These are phyloP conservation scores for Neomicropteryx cornuta DNA, from an alignment of 1,140 invertebrate species.

Conservation along the genomic window DNA sequence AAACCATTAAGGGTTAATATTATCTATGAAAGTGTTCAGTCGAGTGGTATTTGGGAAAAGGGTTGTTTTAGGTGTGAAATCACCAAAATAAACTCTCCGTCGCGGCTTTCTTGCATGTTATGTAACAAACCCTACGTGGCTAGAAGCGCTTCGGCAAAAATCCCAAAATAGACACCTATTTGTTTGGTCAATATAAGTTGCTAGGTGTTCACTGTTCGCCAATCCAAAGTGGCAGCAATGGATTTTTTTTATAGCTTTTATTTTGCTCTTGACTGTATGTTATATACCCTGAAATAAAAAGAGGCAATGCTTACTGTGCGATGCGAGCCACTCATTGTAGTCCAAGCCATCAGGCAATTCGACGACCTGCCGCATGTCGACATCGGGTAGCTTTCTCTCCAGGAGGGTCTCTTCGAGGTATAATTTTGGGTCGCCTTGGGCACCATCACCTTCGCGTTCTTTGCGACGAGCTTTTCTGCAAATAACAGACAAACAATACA, in stretches of 20 bases:
- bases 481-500: slow-evolving; percentile 14
- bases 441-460: slow-evolving; percentile 79
- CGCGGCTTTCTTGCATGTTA: too few relatives aligned
- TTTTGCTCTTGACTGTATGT: too few relatives aligned
- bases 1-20: too few relatives aligned
- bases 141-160: too few relatives aligned
- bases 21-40: too few relatives aligned
- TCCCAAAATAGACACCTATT: too few relatives aligned
- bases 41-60: too few relatives aligned
- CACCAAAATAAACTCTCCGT: too few relatives aligned
- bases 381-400: slow-evolving; percentile 84
- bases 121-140: too few relatives aligned
- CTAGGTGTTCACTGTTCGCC: too few relatives aligned
- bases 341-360: slow-evolving; percentile 88
- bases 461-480: slow-evolving; percentile 93
- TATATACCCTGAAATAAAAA: background rate
- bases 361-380: slow-evolving; percentile 85
- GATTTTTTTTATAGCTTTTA: background rate
- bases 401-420: slow-evolving; percentile 90
- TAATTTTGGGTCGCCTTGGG: slow-evolving; percentile 79
- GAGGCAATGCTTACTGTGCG: slow-evolving; percentile 73
- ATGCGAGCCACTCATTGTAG: slow-evolving; percentile 97
- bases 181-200: too few relatives aligned
- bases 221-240: background rate
- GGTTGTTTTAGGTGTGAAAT: too few relatives aligned